A percentile compares a stretch with the other conserved stretches of the same genome.
These are phyloP conservation scores for Tachina lurida DNA, from an alignment of 2,888 invertebrate species.

Conservation along the genomic window DNA sequence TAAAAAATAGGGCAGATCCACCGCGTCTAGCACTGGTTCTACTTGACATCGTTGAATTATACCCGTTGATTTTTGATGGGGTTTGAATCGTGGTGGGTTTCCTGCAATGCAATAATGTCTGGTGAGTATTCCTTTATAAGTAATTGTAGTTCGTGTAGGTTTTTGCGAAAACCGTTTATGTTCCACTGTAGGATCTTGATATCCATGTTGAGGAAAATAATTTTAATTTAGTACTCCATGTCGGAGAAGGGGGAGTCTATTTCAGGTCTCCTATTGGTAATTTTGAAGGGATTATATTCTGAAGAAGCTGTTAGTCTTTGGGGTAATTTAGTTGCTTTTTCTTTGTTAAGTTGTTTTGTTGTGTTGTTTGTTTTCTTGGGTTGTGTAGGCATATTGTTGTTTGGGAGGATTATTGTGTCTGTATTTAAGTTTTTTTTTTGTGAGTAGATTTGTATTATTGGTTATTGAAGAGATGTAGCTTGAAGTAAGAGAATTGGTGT, in stretches of 20 bases:
- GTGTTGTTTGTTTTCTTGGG: background rate
- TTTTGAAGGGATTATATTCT: background rate
- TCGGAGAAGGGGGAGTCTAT: background rate
- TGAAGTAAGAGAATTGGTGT: background rate
- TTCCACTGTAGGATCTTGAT: slow-evolving; percentile 21
- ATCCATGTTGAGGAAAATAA: slow-evolving; percentile 6
- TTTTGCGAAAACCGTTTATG: slow-evolving; percentile 50
- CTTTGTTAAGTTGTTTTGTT: background rate
- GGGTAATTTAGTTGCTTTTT: background rate
- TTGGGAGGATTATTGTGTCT: too few relatives aligned
- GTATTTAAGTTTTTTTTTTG: too few relatives aligned
- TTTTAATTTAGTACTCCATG: too few relatives aligned
- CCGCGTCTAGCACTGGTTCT: background rate
- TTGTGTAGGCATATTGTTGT: background rate
- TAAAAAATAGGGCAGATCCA: background rate
- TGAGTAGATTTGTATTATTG: background rate
- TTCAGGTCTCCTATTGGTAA: background rate
- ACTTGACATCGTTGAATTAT: background rate
- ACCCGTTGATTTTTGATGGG: background rate
- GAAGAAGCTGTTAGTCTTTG: background rate
- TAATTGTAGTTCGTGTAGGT: slow-evolving; percentile 49
- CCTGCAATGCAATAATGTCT: slow-evolving; percentile 37
- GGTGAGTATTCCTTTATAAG: slow-evolving; percentile 28
- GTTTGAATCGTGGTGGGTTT: slow-evolving; percentile 23
- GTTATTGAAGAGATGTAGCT: background rate